phyloP scores from a whole-genome alignment of 2,797 vertebrate genomes.

The Hapalemur alaotrensis region DNA sequence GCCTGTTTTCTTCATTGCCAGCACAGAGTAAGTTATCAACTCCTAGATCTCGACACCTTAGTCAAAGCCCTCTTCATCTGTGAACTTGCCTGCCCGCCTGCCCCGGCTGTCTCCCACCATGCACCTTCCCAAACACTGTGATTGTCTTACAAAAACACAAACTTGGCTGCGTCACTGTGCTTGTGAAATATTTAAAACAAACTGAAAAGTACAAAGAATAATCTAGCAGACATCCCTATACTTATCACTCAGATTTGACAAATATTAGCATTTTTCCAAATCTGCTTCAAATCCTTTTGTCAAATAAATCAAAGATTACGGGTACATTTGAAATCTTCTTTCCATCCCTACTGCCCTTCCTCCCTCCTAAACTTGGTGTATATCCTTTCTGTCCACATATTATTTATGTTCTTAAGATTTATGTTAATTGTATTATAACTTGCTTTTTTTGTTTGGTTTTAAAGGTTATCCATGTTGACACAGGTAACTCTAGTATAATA shows the following conservation, averaged over 20 bases:
- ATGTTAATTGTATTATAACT: not conserved
- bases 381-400: not conserved
- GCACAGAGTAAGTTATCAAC: no score
- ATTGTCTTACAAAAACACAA: not conserved
- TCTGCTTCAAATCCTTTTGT: not conserved
- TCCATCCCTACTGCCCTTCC: not conserved
- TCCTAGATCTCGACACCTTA: not conserved
- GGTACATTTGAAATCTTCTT: not conserved
- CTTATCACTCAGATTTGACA: not conserved
- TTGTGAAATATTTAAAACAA: not conserved
- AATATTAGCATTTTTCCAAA: not conserved
- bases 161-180: not conserved
- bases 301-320: not conserved
- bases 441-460: not conserved
- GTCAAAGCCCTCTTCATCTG: not conserved
- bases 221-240: not conserved
- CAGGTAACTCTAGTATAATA: not conserved
- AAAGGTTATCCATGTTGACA: not conserved
- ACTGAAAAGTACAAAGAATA: not conserved
- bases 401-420: not conserved
- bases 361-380: not conserved
- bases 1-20: not conserved
- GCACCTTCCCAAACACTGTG: fast-evolving
- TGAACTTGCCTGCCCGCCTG: not conserved
- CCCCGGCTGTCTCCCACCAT: fast-evolving